phyloP scores from a whole-genome alignment of 2,113 vertebrate species.

The Addax nasomaculatus region DNA sequence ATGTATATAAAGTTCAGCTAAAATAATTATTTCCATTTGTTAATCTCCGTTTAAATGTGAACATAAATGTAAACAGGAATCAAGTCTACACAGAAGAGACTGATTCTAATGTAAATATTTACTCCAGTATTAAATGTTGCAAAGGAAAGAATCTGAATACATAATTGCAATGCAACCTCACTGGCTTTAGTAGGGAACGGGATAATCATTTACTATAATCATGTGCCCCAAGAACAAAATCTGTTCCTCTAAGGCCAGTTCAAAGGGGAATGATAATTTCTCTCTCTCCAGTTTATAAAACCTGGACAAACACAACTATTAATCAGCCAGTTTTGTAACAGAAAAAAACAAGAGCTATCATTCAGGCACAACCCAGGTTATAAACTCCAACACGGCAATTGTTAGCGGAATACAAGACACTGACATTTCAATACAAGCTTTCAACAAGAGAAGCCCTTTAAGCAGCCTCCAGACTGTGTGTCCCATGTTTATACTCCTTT shows the following conservation, averaged over 20 bases:
- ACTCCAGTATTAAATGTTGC: constrained; percentile 71
- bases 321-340: not conserved
- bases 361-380: not conserved
- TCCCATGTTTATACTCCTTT: constrained; percentile 77
- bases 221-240: constrained; percentile 34
- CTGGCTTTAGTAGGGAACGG: constrained; percentile 45
- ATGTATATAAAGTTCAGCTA: constrained; percentile 57
- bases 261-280: not conserved
- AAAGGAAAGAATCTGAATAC: constrained; percentile 53
- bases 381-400: not conserved
- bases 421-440: constrained; percentile 69
- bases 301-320: not conserved
- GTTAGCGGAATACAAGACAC: constrained; percentile 14
- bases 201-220: constrained; percentile 46
- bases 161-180: constrained; percentile 64
- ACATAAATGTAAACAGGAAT: constrained; percentile 75
- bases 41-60: constrained; percentile 66
- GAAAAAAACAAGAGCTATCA: not conserved
- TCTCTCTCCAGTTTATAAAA: not conserved
- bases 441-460: constrained; percentile 70
- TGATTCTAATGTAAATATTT: constrained; percentile 77
- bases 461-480: constrained; percentile 66
- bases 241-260: not conserved
- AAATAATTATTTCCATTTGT: constrained; percentile 72
- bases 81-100: constrained; percentile 69